Evolutionary conservation across 2,113 vertebrate species (phyloP).

Genomic region (Amphiprion percula): DNA sequence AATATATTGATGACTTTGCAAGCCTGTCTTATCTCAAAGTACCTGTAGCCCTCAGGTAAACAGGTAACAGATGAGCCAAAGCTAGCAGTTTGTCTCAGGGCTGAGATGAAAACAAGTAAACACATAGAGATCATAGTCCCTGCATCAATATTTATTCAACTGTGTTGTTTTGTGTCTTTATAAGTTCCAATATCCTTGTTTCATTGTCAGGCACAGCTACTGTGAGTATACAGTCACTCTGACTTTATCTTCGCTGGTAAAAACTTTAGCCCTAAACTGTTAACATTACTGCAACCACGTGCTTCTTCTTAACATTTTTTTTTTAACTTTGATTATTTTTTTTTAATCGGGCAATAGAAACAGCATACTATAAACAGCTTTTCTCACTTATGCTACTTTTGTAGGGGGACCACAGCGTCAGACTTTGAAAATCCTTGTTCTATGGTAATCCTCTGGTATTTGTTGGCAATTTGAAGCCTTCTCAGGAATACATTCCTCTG

Average conservation of each 20-base stretch:
- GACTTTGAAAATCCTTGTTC: no score
- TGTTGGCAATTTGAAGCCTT: no score
- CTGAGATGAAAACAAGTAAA: slow-evolving; percentile 27
- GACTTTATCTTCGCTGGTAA: neutral
- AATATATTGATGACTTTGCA: no score
- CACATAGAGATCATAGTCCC: neutral
- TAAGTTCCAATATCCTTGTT: neutral
- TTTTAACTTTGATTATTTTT: no score
- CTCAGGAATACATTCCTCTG: no score
- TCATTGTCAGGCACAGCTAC: neutral
- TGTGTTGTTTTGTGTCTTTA: neutral
- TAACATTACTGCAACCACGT: neutral
- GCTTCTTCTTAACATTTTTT: no score
- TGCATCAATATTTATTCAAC: neutral
- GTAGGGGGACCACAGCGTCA: no score
- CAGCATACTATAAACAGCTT: no score
- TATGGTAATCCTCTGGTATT: no score
- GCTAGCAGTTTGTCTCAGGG: neutral
- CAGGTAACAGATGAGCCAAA: slow-evolving; percentile 7
- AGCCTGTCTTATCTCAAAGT: no score
- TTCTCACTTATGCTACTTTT: no score
- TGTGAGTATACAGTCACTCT: neutral
- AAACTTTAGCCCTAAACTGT: neutral
- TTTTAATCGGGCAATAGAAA: no score
- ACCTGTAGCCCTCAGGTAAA: slow-evolving; percentile 9